These are phyloP conservation scores for Rhyacophila evoluta DNA, from an alignment of 2,888 invertebrate species.

Conservation along the genomic window DNA sequence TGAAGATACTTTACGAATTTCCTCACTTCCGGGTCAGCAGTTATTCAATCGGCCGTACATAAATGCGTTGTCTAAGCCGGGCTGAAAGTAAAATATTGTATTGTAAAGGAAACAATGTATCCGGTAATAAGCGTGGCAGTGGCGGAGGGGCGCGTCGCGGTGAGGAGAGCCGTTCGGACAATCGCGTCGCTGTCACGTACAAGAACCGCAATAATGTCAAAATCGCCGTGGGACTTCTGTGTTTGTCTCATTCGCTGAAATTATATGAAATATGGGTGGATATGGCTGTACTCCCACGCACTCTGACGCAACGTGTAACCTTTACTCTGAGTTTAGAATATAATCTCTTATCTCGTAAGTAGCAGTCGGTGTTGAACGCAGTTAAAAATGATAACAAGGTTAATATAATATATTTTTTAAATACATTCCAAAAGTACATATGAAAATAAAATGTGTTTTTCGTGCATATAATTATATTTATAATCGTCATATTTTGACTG, in stretches of 20 bases:
- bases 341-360: neutral
- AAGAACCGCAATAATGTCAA: slow-evolving; percentile 54
- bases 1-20: neutral
- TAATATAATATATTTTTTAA: too few relatives aligned
- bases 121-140: slow-evolving; percentile 15
- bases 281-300: neutral
- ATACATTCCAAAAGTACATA: too few relatives aligned
- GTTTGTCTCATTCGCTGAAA: slow-evolving; percentile 33
- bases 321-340: neutral
- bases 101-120: slow-evolving; percentile 44
- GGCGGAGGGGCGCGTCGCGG: slow-evolving; percentile 11
- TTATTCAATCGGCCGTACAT: slow-evolving; percentile 38
- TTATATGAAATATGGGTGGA: slow-evolving; percentile 3
- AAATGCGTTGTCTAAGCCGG: slow-evolving; percentile 32
- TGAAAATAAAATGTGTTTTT: too few relatives aligned
- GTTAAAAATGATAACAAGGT: too few relatives aligned
- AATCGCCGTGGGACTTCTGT: slow-evolving; percentile 49
- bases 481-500: too few relatives aligned
- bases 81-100: slow-evolving; percentile 39
- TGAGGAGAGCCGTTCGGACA: slow-evolving; percentile 28
- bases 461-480: too few relatives aligned
- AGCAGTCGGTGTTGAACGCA: too few relatives aligned
- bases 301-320: neutral
- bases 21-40: slow-evolving; percentile 36
- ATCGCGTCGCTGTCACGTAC: slow-evolving; percentile 51